Percentiles rank a stretch among this genome's conserved stretches.
These are phyloP conservation scores for Drosophila anomelani DNA, from an alignment of 2,888 invertebrate species.

Conservation along the genomic window DNA sequence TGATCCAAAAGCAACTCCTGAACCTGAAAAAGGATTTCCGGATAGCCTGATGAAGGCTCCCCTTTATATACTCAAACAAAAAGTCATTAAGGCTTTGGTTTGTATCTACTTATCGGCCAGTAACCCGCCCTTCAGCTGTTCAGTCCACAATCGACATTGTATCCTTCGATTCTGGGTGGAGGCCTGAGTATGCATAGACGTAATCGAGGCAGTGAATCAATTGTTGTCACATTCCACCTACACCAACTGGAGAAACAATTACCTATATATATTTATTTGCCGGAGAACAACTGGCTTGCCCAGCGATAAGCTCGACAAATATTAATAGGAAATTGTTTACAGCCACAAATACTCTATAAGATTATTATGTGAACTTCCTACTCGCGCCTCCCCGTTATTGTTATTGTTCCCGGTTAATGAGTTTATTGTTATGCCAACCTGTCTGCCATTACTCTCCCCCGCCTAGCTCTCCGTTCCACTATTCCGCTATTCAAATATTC, in stretches of 20 bases:
- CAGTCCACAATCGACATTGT: not conserved
- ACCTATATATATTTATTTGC: slow-evolving; percentile 53
- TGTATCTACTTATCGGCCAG: not conserved
- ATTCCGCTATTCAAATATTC: slow-evolving; percentile 46
- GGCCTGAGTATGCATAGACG: slow-evolving; percentile 12
- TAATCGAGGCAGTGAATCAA: slow-evolving; percentile 34
- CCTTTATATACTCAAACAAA: slow-evolving; percentile 17
- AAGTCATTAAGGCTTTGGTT: not conserved
- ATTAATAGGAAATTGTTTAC: slow-evolving; percentile 58
- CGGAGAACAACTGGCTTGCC: slow-evolving; percentile 33
- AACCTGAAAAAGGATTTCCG: not conserved
- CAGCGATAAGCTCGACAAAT: slow-evolving; percentile 64
- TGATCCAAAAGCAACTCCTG: not conserved
- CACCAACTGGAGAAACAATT: slow-evolving; percentile 50
- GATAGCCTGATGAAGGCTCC: not conserved
- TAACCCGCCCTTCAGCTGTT: slow-evolving; percentile 26
- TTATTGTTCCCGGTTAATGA: slow-evolving; percentile 52
- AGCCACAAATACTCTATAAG: slow-evolving; percentile 13
- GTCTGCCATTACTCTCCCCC: slow-evolving; percentile 5
- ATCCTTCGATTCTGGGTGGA: not conserved
- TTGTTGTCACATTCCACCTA: slow-evolving; percentile 44
- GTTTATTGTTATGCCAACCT: slow-evolving; percentile 45
- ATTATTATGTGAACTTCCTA: slow-evolving; percentile 44
- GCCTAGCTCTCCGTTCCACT: slow-evolving; percentile 16
- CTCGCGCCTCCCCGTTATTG: slow-evolving; percentile 27